Base-by-base conservation (phyloP, 2,113 vertebrate genomes). In the Xenopus tropicalis region DNA sequence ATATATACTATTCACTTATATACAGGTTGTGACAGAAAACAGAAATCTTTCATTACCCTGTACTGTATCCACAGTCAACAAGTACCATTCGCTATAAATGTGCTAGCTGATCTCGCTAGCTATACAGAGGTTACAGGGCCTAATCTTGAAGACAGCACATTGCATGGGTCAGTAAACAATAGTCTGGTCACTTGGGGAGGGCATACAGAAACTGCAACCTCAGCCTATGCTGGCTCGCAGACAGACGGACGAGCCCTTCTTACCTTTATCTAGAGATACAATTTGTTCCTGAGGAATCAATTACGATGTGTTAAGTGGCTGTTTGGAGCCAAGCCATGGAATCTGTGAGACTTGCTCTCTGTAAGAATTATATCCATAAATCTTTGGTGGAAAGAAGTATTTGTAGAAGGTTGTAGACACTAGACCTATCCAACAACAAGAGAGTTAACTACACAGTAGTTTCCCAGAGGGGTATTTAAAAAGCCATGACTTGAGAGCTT, bases 231-330 rank as follows among this genome's bases (percentile, higher is more conserved):
- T 54, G 66, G 72, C 65, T 75, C 24, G 21, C 43, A 69, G 42
- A 69, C 58, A 75, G 23, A 68, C 69, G 72, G 66, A 69, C 72
- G 62, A 75, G 57, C 72, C 65, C 66, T 75, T 59, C 48, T 48
- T 69, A 75, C 72, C 57, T 68, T 54, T 62, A 75, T 62, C 72
- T 17, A 16, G 72, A 69, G 65, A 75, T 58, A 62, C 56, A 37
- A 20, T 75, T 61, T 69, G 57, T 75, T 75, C 65, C 56, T 62
- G 56, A 69, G 43, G 69, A 75, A 75, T 75, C 72, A 75, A 75
- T 75, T 62, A 57, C 24, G 59, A 75, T 62, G 72, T 75, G 72
- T 75, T 75, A 75, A 75, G 72, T 75, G 72, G 72, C 56, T 75
- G 72, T 75, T 75, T 75, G 72, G 72, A 75, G 72, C 66, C 19